Percentiles rank a stretch among this genome's conserved stretches.
Evolutionary conservation across 2,888 invertebrate species (phyloP).

Genomic region (Hemistola chrysoprasaria): DNA sequence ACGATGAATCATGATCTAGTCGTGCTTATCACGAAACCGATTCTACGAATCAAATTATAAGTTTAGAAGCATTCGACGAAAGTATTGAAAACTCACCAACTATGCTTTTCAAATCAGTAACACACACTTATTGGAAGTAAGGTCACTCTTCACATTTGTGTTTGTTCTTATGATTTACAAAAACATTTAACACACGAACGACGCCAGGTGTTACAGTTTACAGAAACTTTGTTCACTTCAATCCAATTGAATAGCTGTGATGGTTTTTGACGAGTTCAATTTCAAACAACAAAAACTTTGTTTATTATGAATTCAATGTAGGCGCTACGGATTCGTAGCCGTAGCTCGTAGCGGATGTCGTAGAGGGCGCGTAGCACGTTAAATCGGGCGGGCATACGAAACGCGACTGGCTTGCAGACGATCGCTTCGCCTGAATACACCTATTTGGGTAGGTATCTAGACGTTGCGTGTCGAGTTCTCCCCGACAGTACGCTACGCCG

Average conservation of each 20-base stretch:
- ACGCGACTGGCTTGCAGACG: conserved; percentile 45
- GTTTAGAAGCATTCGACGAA: background rate
- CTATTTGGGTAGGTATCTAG: conserved; percentile 18
- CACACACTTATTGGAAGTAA: conserved; percentile 24
- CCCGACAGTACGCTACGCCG: conserved; percentile 12
- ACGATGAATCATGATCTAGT: conserved; percentile 3
- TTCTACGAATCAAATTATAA: conserved; percentile 1
- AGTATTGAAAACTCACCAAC: conserved; percentile 34
- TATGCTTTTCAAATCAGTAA: conserved; percentile 13
- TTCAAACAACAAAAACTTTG: conserved; percentile 16
- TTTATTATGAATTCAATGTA: conserved; percentile 11
- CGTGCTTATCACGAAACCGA: conserved; percentile 8
- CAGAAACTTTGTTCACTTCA: conserved; percentile 20
- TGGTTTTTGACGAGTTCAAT: background rate
- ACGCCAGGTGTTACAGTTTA: conserved; percentile 22
- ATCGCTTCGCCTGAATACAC: conserved; percentile 35
- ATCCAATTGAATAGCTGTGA: conserved; percentile 5
- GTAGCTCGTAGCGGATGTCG: conserved; percentile 51
- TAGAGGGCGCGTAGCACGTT: conserved; percentile 40
- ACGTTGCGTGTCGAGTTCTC: conserved; percentile 23
- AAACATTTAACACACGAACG: conserved; percentile 34
- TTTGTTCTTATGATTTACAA: conserved; percentile 37
- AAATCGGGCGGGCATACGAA: conserved; percentile 42
- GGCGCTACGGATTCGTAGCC: conserved; percentile 45
- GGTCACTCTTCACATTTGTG: conserved; percentile 33